Evolutionary conservation across 2,113 vertebrate genomes (phyloP), one percentile per base, ranked within the genome.

Genomic region (Charadrius vociferus): DNA sequence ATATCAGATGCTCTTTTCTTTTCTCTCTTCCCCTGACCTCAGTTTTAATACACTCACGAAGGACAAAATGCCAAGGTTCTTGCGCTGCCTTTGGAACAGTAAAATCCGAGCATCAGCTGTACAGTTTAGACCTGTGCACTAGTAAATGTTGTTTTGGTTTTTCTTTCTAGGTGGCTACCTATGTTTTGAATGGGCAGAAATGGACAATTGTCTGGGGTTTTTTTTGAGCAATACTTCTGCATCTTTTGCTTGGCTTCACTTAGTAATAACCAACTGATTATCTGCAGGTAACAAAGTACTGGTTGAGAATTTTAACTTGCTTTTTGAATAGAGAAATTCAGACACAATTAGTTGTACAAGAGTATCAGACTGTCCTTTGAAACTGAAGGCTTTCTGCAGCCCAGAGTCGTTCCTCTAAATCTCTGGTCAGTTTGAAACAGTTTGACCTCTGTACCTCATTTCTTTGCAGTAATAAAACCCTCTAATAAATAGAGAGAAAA

Each of bases 361-460:
- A 67, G 9, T 75, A 68, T 56, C 62, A 72, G 41, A 59, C 30
- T 53, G 10, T 26, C 53, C 53, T 89, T 81, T 91, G 88, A 49
- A 91, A 84, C 4, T 0, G 45, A 77, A 93, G 41, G 56, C 30
- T 58, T 90, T 94, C 32, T 68, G 73, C 30, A 75, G 68, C 49
- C 39, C 47, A 6, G 17, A 67, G 32, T 43, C 50, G 34, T 11
- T 67, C 58, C 39, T 52, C 43, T 68, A 56, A 79, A 93, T 21
- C 70, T 84, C 83, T 82, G 61, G 39, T 61, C 68, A 58, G 49
- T 62, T 58, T 75, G 70, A 74, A 94, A 84, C 39, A 61, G 65
- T 67, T 92, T 91, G 68, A 94, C 75, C 88, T 88, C 55, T 81
- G 63, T 55, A 73, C 83, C 56, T 87, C 50, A 56, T 81, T 96